These are phyloP conservation scores for Rhinopomastus cyanomelas DNA, from an alignment of 2,113 vertebrate genomes.

Conservation along the genomic window DNA sequence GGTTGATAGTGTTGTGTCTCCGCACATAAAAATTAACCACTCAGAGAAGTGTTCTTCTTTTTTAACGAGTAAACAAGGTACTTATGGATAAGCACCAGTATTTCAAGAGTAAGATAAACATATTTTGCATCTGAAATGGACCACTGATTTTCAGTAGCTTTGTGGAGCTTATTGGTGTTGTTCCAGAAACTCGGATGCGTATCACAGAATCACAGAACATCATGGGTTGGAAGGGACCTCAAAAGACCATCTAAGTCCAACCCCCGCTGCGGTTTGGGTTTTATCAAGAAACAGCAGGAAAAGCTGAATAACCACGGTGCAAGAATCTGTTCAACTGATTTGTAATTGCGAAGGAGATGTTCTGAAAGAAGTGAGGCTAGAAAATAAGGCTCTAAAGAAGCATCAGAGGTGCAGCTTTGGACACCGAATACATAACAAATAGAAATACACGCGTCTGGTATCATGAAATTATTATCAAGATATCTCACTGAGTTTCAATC, in stretches of 20 bases:
- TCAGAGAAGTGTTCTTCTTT: not conserved
- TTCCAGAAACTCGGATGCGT: not conserved
- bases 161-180: not conserved
- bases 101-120: not conserved
- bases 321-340: not conserved
- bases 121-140: not conserved
- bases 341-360: not conserved
- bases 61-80: not conserved
- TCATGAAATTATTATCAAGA: not conserved
- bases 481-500: not conserved
- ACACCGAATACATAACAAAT: not conserved
- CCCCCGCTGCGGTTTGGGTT: no score
- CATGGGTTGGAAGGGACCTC: no score
- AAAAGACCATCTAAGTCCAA: no score
- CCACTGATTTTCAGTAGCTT: not conserved
- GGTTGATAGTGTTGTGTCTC: not conserved
- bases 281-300: not conserved
- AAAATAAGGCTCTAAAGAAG: not conserved
- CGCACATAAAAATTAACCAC: not conserved
- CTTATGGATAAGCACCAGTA: not conserved
- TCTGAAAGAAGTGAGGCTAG: not conserved
- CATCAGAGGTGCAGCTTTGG: not conserved
- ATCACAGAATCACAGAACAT: no score
- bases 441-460: not conserved
- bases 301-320: not conserved